Percentiles rank a stretch among this genome's conserved stretches.
Conservation (phyloP, 2,888 invertebrate species). For the Globia sparganii region DNA sequence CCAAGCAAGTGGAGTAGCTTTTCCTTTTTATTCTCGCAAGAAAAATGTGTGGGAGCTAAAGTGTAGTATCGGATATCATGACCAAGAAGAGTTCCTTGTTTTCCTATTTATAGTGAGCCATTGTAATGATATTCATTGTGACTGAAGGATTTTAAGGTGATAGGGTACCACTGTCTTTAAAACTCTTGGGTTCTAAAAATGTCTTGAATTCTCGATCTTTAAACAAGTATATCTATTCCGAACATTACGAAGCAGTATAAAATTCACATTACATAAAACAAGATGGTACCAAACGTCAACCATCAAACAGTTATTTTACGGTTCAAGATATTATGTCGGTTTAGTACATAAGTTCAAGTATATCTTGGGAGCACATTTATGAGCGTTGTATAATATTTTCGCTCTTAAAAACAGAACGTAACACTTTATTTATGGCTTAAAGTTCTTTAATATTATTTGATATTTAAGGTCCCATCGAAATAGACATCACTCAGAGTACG, state of each 20-base stretch:
- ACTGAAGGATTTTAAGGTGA: background rate
- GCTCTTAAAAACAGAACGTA: constrained; percentile 40
- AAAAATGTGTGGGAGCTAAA: constrained; percentile 30
- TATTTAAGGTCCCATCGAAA: background rate
- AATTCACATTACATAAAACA: constrained; percentile 49
- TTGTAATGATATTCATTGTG: background rate
- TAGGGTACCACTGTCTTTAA: background rate
- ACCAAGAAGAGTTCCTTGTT: background rate
- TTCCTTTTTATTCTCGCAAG: constrained; percentile 10
- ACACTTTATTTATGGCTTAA: constrained; percentile 39
- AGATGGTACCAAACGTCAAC: constrained; percentile 42
- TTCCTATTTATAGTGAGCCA: no score
- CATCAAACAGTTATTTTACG: constrained; percentile 60
- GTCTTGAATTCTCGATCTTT: background rate
- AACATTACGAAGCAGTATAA: constrained; percentile 28
- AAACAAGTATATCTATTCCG: background rate
- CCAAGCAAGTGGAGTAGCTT: constrained; percentile 14
- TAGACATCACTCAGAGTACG: background rate
- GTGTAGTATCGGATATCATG: background rate
- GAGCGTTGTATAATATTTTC: constrained; percentile 56
- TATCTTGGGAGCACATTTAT: constrained; percentile 51
- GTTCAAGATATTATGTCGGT: constrained; percentile 41
- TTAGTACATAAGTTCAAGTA: constrained; percentile 44
- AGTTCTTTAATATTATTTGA: constrained; percentile 18
- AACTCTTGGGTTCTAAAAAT: background rate